phyloP scores from a whole-genome alignment of 2,888 invertebrate species.

The Hololepta plana region DNA sequence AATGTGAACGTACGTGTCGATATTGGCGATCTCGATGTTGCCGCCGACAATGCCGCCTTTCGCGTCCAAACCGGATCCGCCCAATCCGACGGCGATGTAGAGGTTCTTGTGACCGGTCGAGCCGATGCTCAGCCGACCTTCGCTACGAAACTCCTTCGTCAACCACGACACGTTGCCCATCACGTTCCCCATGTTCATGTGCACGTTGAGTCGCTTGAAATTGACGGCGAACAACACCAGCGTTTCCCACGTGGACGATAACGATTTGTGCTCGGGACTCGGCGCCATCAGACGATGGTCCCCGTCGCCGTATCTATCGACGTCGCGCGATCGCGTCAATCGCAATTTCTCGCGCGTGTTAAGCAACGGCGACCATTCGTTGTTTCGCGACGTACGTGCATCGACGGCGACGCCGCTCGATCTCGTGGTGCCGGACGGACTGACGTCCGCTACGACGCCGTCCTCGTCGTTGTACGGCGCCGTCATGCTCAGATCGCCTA shows the following conservation, averaged over 20 bases:
- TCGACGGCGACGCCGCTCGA: no score
- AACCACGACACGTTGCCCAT: slow-evolving; percentile 98
- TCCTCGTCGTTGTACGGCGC: slow-evolving; percentile 22
- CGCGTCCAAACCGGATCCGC: slow-evolving; percentile 82
- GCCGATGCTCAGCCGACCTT: slow-evolving; percentile 82
- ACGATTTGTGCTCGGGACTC: slow-evolving; percentile 40
- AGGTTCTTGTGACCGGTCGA: slow-evolving; percentile 89
- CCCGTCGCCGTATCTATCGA: slow-evolving; percentile 27
- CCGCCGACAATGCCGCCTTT: slow-evolving; percentile 97
- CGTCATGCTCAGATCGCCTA: slow-evolving; percentile 72
- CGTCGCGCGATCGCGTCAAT: slow-evolving; percentile 34
- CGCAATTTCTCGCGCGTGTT: slow-evolving; percentile 35
- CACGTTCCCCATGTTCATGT: slow-evolving; percentile 99
- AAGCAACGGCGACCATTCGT: slow-evolving; percentile 23
- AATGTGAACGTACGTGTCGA: slow-evolving; percentile 77
- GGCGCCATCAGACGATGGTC: slow-evolving; percentile 32
- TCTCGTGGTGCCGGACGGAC: no score
- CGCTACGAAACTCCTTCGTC: slow-evolving; percentile 79
- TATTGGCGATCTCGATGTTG: slow-evolving; percentile 75
- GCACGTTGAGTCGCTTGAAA: slow-evolving; percentile 88
- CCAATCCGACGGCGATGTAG: slow-evolving; percentile 73
- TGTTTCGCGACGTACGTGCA: no score
- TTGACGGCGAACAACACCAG: slow-evolving; percentile 90
- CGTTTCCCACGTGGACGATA: slow-evolving; percentile 82
- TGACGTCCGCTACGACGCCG: slow-evolving; percentile 11